phyloP scores from a whole-genome alignment of 2,888 invertebrate species.

The Pterostichus madidus region DNA sequence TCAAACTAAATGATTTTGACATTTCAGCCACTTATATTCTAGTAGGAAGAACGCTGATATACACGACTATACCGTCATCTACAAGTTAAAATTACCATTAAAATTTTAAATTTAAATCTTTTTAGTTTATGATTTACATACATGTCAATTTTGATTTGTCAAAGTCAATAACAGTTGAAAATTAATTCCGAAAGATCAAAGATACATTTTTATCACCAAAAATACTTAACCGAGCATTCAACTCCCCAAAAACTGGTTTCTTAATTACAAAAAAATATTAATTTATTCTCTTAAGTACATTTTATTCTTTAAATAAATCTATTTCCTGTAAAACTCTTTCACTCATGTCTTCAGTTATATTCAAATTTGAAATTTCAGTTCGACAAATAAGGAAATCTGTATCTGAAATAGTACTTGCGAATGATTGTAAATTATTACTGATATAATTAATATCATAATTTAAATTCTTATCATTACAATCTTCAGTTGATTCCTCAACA shows the following conservation, averaged over 20 bases:
- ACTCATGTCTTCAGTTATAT: conserved; percentile 28
- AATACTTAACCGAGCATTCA: too few species aligned
- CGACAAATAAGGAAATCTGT: conserved; percentile 21
- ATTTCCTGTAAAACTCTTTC: conserved; percentile 8
- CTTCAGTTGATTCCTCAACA: not conserved
- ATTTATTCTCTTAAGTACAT: not conserved
- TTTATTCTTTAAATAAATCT: conserved; percentile 26
- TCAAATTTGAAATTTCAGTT: not conserved
- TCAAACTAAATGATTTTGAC: conserved; percentile 27
- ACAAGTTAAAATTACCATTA: conserved; percentile 48
- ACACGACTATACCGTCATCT: conserved; percentile 50
- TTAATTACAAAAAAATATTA: too few species aligned
- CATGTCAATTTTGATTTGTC: conserved; percentile 22
- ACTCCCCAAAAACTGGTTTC: too few species aligned
- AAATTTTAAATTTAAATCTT: conserved; percentile 47
- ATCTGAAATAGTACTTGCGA: conserved; percentile 49
- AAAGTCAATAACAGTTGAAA: conserved; percentile 35
- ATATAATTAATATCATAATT: conserved; percentile 57
- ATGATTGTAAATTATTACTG: conserved; percentile 40
- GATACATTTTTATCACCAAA: not conserved
- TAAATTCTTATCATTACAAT: not conserved
- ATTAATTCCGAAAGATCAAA: not conserved
- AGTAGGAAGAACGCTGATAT: not conserved
- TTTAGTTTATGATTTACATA: not conserved
- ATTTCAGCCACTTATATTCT: conserved; percentile 3